These are phyloP conservation scores for Microchrysa polita DNA, from an alignment of 2,888 invertebrate species.

Conservation along the genomic window DNA sequence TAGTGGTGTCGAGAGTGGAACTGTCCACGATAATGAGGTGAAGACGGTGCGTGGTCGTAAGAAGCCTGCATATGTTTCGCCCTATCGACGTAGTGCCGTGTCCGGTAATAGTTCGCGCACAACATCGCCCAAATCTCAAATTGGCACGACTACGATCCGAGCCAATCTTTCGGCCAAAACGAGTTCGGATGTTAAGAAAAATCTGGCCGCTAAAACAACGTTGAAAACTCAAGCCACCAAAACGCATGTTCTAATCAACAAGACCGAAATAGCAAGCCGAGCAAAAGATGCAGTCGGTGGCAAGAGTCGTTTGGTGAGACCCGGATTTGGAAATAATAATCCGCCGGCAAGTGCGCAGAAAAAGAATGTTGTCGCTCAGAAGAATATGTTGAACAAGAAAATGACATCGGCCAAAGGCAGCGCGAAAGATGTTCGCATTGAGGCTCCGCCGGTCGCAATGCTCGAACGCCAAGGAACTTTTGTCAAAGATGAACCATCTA, in stretches of 20 bases:
- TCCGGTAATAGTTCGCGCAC: slow-evolving; percentile 62
- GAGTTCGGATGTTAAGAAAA: slow-evolving; percentile 53
- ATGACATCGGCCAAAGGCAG: slow-evolving; percentile 37
- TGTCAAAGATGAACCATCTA: slow-evolving; percentile 80
- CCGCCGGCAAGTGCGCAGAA: slow-evolving; percentile 53
- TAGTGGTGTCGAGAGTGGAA: slow-evolving; percentile 52
- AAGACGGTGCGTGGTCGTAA: slow-evolving; percentile 66
- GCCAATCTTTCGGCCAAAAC: slow-evolving; percentile 61
- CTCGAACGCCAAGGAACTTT: slow-evolving; percentile 90
- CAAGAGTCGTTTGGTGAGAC: slow-evolving; percentile 34
- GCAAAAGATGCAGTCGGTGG: slow-evolving; percentile 33
- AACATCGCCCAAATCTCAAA: slow-evolving; percentile 53
- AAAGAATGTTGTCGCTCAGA: slow-evolving; percentile 51
- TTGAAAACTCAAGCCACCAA: slow-evolving; percentile 49
- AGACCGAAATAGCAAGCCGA: slow-evolving; percentile 48
- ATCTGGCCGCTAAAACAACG: slow-evolving; percentile 46
- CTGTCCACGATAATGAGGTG: slow-evolving; percentile 44
- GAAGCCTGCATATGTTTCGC: slow-evolving; percentile 72
- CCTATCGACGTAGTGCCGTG: slow-evolving; percentile 65
- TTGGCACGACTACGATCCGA: slow-evolving; percentile 53
- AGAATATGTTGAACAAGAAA: slow-evolving; percentile 50
- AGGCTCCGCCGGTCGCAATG: slow-evolving; percentile 58
- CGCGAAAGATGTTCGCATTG: slow-evolving; percentile 56
- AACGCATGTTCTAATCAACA: slow-evolving; percentile 49
- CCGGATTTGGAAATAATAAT: slow-evolving; percentile 46